A percentile compares a stretch with the other conserved stretches of the same genome.
phyloP scores from a whole-genome alignment of 2,888 invertebrate species.

The Amiota mariae region DNA sequence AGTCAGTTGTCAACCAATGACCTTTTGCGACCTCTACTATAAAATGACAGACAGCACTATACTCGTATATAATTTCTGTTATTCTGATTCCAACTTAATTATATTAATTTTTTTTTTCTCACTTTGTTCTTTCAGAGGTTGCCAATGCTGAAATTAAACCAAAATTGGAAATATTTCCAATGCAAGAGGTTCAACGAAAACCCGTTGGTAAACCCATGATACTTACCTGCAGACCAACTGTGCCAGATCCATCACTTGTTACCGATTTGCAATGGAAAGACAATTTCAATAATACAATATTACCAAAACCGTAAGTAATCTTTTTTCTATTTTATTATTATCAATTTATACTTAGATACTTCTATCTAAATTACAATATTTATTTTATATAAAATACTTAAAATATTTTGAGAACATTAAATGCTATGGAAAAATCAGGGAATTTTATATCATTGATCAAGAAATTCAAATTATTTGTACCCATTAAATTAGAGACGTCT shows the following conservation, averaged over 20 bases:
- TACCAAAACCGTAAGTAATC: conserved; percentile 79
- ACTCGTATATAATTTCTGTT: neutral
- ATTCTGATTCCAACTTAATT: neutral
- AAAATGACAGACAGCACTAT: too few relatives aligned
- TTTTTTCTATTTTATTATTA: neutral
- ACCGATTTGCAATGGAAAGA: conserved; percentile 87
- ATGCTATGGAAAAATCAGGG: too few relatives aligned
- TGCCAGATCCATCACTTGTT: conserved; percentile 80
- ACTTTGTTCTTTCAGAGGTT: conserved; percentile 54
- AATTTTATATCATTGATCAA: too few relatives aligned
- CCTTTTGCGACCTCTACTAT: too few relatives aligned
- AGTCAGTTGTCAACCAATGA: too few relatives aligned
- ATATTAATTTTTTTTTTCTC: conserved; percentile 18
- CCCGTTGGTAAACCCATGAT: conserved; percentile 84
- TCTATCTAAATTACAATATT: too few relatives aligned
- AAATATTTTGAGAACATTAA: too few relatives aligned
- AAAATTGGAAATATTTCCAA: conserved; percentile 81
- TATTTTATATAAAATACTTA: too few relatives aligned
- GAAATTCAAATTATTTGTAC: too few relatives aligned
- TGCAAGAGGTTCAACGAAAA: conserved; percentile 80
- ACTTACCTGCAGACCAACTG: conserved; percentile 84
- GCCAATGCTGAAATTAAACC: conserved; percentile 69
- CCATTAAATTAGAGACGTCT: too few relatives aligned
- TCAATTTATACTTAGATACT: too few relatives aligned
- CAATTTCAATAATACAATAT: conserved; percentile 80